Conservation (phyloP, 92 coral and sea anemone genomes). For the Virgularia gustaviana region DNA sequence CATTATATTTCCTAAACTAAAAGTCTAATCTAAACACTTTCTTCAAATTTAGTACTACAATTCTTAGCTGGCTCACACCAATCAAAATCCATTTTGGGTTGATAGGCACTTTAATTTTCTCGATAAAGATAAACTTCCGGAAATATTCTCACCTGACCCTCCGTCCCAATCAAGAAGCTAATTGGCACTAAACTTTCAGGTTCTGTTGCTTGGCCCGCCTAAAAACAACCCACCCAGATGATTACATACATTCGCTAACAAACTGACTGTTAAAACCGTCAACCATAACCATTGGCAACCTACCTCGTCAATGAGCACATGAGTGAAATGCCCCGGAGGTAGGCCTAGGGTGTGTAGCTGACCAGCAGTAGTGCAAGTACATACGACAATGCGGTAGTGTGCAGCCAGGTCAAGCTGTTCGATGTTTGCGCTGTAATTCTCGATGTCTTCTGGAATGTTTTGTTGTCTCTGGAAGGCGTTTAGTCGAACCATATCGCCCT, state of each 20-base stretch:
- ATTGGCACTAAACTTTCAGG: conserved; percentile 90
- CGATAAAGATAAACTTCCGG: neutral
- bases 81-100: too few species aligned
- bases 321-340: conserved; percentile 82
- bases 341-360: conserved; percentile 97
- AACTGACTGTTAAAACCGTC: too few species aligned
- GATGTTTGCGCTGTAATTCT: conserved; percentile 68
- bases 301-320: conserved; percentile 93
- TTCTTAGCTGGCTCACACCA: too few species aligned
- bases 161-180: conserved; percentile 85
- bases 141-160: conserved; percentile 74
- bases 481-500: conserved; percentile 92
- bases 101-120: too few species aligned
- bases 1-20: too few species aligned
- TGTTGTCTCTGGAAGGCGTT: conserved; percentile 88
- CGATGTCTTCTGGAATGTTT: conserved; percentile 79
- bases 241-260: neutral
- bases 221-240: neutral
- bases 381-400: conserved; percentile 81
- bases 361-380: conserved; percentile 99
- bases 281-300: neutral
- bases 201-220: conserved; percentile 99
- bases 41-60: too few species aligned
- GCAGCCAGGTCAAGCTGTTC: conserved; percentile 73
- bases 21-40: too few species aligned